Evolutionary conservation across 2,888 invertebrate species (phyloP), one percentile per base, ranked within the genome.

Genomic region (Microctonus brassicae): DNA sequence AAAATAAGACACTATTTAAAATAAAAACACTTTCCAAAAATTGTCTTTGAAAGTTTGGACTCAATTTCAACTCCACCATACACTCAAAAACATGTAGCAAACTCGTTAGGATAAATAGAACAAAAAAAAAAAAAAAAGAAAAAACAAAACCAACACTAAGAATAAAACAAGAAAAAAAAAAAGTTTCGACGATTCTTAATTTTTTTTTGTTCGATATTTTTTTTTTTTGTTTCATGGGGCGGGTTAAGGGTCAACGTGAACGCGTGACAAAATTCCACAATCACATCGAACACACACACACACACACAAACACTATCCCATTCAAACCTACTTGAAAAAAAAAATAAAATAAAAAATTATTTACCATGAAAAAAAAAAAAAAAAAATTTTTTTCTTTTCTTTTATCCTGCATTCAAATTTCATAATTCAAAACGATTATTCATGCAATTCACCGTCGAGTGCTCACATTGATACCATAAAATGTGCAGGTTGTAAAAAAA

Each of bases 211-310:
- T 53, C 10, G 7, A 6, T 6, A 11, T 47, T 22, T 55, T 13
- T 26, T 47, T 47, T 47, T 47, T 47, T 47, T 33, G 34, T 34
- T 55, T 65, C 36, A 17, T 20, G 58, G 58, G 22, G 29, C 36
- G 57, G 47, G 53, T 53, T 20, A 69, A 62, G 26, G 52, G 52
- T 33, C 26, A 24, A 61, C 22, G 36, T 53, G 17, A 34, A 42
- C 26, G 39, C 61, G 69, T 61, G 34, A 69, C 33, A 20, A 55
- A 22, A 62, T 10, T 62, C 24, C 13, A 24, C 24, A 62, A 17
- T 24, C 3, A 47, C 47, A 26, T 62, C 36, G n/a, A 20, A 1
- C 9, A 33, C n/a, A 58, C 17, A n/a, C 17, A 9, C 20, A 57
- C 34, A 9, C n/a, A 20, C 34, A 34, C 20, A 5, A 6, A 13